Evolutionary conservation across 1,140 invertebrate species (phyloP).

Genomic region (Harlomillsia oculata): DNA sequence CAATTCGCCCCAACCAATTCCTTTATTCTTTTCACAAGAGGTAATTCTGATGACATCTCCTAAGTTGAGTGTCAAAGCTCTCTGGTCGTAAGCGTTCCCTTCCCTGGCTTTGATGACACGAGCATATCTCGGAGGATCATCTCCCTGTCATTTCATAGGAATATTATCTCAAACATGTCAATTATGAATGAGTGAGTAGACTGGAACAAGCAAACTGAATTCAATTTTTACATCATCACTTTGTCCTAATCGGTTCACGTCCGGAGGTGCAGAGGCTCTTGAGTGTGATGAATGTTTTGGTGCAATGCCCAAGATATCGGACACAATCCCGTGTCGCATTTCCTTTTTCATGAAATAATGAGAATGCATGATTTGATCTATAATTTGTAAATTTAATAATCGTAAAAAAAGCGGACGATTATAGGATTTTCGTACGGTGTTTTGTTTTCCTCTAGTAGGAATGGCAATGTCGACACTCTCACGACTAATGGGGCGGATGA

Average conservation of each 20-base stretch:
- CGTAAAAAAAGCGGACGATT: too few species aligned
- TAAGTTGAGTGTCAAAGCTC: constrained; percentile 12
- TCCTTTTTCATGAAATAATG: too few species aligned
- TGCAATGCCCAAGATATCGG: too few species aligned
- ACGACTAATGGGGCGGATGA: constrained; percentile 16
- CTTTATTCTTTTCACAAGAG: constrained; percentile 6
- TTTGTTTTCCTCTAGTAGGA: background rate
- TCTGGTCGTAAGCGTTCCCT: constrained; percentile 13
- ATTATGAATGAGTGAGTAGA: background rate
- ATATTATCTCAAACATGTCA: too few species aligned
- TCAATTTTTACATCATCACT: too few species aligned
- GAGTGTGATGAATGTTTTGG: background rate
- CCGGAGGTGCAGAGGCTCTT: constrained; percentile 10
- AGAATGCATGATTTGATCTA: too few species aligned
- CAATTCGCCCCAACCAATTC: constrained; percentile 16
- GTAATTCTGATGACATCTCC: constrained; percentile 26
- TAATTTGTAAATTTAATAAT: too few species aligned
- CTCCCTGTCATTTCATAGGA: background rate
- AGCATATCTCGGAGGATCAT: constrained; percentile 11
- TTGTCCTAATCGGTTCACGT: background rate
- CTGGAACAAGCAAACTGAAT: background rate
- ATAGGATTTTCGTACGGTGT: too few species aligned
- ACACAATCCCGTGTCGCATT: too few species aligned
- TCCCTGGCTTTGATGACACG: constrained; percentile 18
- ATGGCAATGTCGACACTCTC: background rate